These are phyloP conservation scores for Lethenteron reissneri DNA, from an alignment of 2,113 vertebrate species.

Conservation along the genomic window DNA sequence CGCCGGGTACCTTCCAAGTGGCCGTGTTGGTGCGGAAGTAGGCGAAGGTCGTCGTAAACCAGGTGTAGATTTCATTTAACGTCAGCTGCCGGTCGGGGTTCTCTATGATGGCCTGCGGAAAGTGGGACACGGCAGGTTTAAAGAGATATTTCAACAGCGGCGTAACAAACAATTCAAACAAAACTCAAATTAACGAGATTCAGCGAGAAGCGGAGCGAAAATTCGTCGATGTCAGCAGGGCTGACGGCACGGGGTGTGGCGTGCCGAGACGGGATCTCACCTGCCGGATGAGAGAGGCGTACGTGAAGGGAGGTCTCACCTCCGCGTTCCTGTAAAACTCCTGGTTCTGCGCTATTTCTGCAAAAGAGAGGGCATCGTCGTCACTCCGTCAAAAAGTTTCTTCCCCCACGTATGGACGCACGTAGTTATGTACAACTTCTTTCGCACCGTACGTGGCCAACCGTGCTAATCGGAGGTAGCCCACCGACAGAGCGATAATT, in stretches of 20 bases:
- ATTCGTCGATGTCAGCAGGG: too few species aligned
- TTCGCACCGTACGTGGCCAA: too few species aligned
- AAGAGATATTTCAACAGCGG: conserved; percentile 63
- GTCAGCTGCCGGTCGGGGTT: conserved; percentile 98
- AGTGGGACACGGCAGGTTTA: conserved; percentile 58
- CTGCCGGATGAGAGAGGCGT: conserved; percentile 99
- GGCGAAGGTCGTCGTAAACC: conserved; percentile 98
- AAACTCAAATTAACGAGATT: conserved; percentile 47
- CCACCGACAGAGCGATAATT: too few species aligned
- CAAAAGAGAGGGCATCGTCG: conserved; percentile 20
- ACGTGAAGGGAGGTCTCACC: conserved; percentile 98
- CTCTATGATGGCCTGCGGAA: conserved; percentile 87
- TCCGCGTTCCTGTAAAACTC: conserved; percentile 99
- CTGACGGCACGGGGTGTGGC: too few species aligned
- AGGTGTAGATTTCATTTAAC: conserved; percentile 99
- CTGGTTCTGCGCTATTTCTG: conserved; percentile 99
- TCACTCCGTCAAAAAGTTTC: too few species aligned
- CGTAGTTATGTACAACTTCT: too few species aligned
- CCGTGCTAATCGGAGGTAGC: too few species aligned
- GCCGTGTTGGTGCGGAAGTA: conserved; percentile 98
- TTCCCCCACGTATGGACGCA: too few species aligned
- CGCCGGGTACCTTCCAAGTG: conserved; percentile 79
- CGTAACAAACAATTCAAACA: conserved; percentile 28
- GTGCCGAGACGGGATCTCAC: conserved; percentile 27
- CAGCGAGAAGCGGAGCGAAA: conserved; percentile 23